A percentile compares a stretch with the other conserved stretches of the same genome.
Conservation (phyloP, 2,888 invertebrate genomes). For the Cataglyphis rosenhaueri region DNA sequence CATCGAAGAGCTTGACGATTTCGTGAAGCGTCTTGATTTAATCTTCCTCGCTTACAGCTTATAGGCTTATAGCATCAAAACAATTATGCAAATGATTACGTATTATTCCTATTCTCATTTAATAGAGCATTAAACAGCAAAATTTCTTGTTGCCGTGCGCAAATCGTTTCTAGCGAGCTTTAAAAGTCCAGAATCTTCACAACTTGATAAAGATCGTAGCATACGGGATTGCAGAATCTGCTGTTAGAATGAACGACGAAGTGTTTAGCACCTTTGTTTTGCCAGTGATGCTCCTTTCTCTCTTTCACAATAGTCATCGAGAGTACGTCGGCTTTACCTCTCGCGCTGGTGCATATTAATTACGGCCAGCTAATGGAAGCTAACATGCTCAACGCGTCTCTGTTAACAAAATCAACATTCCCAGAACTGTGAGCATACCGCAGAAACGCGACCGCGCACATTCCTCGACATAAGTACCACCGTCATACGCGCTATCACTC, state of each 20-base stretch:
- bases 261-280: conserved; percentile 70
- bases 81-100: not conserved
- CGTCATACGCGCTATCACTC: not conserved
- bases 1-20: conserved; percentile 49
- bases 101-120: not conserved
- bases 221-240: not conserved
- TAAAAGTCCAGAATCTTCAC: conserved; percentile 18
- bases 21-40: not conserved
- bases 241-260: conserved; percentile 51
- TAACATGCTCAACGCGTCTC: conserved; percentile 10
- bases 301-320: conserved; percentile 72
- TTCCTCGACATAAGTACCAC: not conserved
- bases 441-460: conserved; percentile 11
- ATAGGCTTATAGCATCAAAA: not conserved
- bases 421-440: not conserved
- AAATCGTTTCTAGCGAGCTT: not conserved
- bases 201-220: not conserved
- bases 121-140: not conserved
- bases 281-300: conserved; percentile 75
- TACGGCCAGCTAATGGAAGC: conserved; percentile 42
- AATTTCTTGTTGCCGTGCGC: not conserved
- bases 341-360: conserved; percentile 61
- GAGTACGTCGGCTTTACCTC: conserved; percentile 50
- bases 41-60: not conserved
- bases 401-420: conserved; percentile 30